Conservation (phyloP, 2,888 invertebrate species). For the Hydropsyche betteni region DNA sequence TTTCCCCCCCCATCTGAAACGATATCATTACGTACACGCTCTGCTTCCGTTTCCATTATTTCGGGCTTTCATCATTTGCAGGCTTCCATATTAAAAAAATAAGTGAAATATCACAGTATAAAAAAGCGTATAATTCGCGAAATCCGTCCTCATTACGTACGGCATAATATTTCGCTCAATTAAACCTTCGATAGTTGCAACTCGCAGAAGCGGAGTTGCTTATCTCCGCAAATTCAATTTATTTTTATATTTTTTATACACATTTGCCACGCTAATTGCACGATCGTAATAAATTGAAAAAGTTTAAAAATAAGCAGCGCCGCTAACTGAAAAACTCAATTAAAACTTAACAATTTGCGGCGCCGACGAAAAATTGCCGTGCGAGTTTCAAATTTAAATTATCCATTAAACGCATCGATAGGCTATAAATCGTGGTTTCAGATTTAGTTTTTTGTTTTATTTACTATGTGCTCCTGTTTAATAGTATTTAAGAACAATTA, state of each 20-base stretch:
- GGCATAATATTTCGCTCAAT: not conserved
- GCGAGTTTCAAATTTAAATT: constrained; percentile 5
- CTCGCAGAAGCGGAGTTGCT: too few species aligned
- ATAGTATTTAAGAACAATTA: not conserved
- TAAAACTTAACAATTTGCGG: constrained; percentile 36
- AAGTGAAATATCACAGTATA: not conserved
- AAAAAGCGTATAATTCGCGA: too few species aligned
- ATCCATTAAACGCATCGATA: not conserved
- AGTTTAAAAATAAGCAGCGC: constrained; percentile 27
- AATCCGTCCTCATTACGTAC: too few species aligned
- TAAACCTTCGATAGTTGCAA: not conserved
- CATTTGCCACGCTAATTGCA: constrained; percentile 31
- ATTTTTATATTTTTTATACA: constrained; percentile 11
- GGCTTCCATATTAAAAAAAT: constrained; percentile 6
- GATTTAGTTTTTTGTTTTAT: not conserved
- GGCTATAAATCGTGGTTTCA: not conserved
- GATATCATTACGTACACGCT: constrained; percentile 20
- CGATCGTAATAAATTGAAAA: constrained; percentile 40
- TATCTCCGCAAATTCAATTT: not conserved
- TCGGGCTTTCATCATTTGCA: not conserved
- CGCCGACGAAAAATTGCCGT: constrained; percentile 4
- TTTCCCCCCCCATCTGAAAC: not conserved
- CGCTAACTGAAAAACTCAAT: constrained; percentile 32
- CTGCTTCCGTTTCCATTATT: constrained; percentile 10
- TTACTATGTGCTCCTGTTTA: not conserved